Evolutionary conservation across 2,113 vertebrate species (phyloP), one percentile per base, ranked within the genome.

Genomic region (Boulengeromyrus knoepffleri): DNA sequence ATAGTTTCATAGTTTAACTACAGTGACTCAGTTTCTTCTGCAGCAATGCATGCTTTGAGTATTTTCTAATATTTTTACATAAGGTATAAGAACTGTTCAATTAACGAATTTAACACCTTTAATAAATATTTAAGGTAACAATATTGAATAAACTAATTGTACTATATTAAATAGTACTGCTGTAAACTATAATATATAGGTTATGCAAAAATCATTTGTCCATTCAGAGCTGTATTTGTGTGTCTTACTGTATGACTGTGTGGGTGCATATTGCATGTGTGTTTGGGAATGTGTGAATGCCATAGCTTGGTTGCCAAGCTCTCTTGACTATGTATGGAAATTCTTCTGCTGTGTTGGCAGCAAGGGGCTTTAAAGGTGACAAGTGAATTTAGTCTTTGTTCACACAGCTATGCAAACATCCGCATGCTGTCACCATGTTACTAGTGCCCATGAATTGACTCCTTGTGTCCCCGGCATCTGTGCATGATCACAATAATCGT

Each of bases 401-500:
- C 85, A 53, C 15, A 36, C n/a, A 53, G 15, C 85, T 19, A 19
- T 53, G 49, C 50, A 53, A 87, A 56, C 27, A 56, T 52, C 49
- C 53, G 46, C 13, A 24, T 56, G 85, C 50, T 87, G 85, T 87
- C 50, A 56, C 50, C 50, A 87, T 36, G 50, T 3, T 49, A 36
- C 27, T 53, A 87, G 5, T 87, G 50, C n/a, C 50, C 47, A 36
- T 52, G 15, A 24, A 87, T 53, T 47, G 45, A 46, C 83, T 85
- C 45, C 39, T 85, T 17, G 27, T 53, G 50, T 87, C 47, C 31
- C 4, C 17, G 6, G 27, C 85, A 31, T 36, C 85, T 50, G 50
- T 87, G 85, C 85, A 87, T 36, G 17, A 87, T 87, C 49, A 87
- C 50, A 53, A 53, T 87, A 53, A 36, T 87, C 8, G n/a, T 42